Conservation (phyloP, 2,888 invertebrate species). For the Latrodectus elegans region DNA sequence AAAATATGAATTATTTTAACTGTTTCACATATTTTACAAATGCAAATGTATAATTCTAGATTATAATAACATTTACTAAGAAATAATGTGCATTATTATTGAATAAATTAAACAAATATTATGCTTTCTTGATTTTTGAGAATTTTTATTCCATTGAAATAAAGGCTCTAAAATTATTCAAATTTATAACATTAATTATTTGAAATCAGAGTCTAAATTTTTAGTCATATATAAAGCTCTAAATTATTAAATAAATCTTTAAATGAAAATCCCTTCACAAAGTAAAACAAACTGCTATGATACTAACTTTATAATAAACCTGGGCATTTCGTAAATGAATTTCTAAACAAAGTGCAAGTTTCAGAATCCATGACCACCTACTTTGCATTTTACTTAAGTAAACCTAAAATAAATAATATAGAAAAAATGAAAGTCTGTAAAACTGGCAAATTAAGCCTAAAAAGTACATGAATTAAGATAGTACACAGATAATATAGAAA, state of each 20-base stretch:
- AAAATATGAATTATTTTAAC: too few species aligned
- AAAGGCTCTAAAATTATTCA: neutral
- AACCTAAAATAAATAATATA: constrained; percentile 73
- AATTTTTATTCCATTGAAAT: neutral
- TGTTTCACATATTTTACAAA: too few species aligned
- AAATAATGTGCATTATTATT: too few species aligned
- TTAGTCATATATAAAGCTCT: too few species aligned
- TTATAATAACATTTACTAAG: too few species aligned
- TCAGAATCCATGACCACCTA: constrained; percentile 98
- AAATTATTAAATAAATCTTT: too few species aligned
- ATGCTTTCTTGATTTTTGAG: too few species aligned
- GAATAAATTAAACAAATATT: too few species aligned
- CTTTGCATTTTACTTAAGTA: constrained; percentile 93
- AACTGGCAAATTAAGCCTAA: neutral
- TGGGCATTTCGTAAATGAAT: constrained; percentile 94
- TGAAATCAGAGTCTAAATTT: neutral
- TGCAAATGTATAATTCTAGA: too few species aligned
- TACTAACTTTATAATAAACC: constrained; percentile 82
- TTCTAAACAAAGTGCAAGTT: constrained; percentile 94
- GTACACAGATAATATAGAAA: neutral
- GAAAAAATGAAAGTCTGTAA: neutral
- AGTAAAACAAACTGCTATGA: too few species aligned
- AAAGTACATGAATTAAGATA: too few species aligned
- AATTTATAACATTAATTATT: neutral
- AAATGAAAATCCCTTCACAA: too few species aligned